phyloP scores from a whole-genome alignment of 2,797 vertebrate genomes.

The Hyperoplus immaculatus region DNA sequence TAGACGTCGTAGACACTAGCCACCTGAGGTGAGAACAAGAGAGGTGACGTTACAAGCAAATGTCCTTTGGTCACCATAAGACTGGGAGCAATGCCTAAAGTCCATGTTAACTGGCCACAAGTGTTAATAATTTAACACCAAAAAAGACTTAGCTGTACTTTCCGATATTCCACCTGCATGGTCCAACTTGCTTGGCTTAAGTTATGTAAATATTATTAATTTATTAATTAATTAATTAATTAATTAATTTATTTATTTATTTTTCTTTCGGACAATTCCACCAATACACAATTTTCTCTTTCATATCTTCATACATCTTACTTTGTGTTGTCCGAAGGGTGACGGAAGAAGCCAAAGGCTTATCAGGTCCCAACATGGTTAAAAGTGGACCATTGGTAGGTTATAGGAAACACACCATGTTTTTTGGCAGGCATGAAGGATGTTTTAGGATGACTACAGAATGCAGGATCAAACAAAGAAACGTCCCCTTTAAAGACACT shows the following conservation, averaged over 20 bases:
- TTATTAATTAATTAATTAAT: no score
- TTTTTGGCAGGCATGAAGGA: neutral
- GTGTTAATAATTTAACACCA: neutral
- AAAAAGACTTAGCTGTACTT: neutral
- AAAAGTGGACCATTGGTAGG: neutral
- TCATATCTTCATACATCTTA: no score
- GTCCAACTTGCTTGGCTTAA: neutral
- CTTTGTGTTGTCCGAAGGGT: no score
- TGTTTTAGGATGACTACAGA: neutral
- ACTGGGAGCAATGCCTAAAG: neutral
- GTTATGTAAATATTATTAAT: neutral
- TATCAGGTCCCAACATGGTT: neutral
- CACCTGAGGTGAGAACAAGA: constrained; percentile 31
- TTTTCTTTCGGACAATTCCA: no score
- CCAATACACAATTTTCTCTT: no score
- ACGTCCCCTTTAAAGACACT: neutral
- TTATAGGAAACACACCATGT: neutral
- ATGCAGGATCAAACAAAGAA: neutral
- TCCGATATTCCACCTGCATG: neutral
- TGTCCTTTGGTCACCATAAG: constrained; percentile 2
- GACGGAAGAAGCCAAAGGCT: no score
- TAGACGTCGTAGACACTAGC: constrained; percentile 22
- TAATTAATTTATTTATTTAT: no score
- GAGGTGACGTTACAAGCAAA: constrained; percentile 5
- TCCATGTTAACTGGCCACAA: neutral